Evolutionary conservation across 1,140 invertebrate genomes (phyloP).

Genomic region (Heliconius melpomene): DNA sequence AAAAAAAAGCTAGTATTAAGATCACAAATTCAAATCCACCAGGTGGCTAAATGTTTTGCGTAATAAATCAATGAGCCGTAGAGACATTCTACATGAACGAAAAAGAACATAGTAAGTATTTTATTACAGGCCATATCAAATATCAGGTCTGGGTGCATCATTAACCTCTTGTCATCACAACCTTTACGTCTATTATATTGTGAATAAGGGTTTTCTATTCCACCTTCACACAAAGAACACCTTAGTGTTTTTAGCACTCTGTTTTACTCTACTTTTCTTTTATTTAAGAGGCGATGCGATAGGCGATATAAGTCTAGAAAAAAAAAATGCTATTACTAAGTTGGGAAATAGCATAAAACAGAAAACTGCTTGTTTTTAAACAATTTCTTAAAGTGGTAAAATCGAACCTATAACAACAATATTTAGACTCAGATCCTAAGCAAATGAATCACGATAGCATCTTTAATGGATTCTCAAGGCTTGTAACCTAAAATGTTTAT

Average conservation of each 20-base stretch:
- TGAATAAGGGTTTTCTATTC: slow-evolving; percentile 22
- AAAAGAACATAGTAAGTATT: not conserved
- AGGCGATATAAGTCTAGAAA: no score
- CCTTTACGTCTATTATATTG: slow-evolving; percentile 34
- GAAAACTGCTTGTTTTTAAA: no score
- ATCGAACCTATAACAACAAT: no score
- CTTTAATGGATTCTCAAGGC: slow-evolving; percentile 38
- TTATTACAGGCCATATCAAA: slow-evolving; percentile 6
- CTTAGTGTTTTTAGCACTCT: not conserved
- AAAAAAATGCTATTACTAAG: no score
- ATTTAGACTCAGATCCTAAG: no score
- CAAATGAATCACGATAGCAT: not conserved
- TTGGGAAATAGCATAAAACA: no score
- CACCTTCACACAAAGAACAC: no score
- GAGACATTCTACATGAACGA: not conserved
- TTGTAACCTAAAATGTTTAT: slow-evolving; percentile 39
- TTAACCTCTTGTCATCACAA: slow-evolving; percentile 29
- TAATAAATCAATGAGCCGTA: not conserved
- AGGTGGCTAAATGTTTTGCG: not conserved
- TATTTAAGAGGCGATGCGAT: no score
- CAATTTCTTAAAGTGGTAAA: no score
- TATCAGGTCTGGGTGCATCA: slow-evolving; percentile 26
- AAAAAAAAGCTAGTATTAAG: not conserved
- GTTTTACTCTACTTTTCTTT: no score
- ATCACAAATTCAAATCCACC: not conserved